Conservation (phyloP, 1,140 invertebrate species). For the Chrysoperla carnea region DNA sequence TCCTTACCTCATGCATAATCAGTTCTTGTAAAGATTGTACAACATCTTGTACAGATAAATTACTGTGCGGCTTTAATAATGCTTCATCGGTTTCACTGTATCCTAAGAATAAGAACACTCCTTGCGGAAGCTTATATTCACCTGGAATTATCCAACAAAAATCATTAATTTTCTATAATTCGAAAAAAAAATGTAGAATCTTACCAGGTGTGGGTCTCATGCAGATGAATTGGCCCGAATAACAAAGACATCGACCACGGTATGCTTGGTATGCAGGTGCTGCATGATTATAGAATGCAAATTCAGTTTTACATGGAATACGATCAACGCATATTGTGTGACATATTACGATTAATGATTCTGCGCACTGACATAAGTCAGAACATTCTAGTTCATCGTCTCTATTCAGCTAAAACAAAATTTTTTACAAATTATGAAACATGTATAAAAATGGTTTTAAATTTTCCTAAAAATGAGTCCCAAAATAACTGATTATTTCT, state of each 20-base stretch:
- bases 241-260: slow-evolving; percentile 73
- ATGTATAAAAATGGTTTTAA: no score
- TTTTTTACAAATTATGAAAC: neutral
- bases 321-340: slow-evolving; percentile 71
- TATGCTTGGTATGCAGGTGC: slow-evolving; percentile 77
- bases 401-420: slow-evolving; percentile 52
- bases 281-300: slow-evolving; percentile 76
- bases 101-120: slow-evolving; percentile 72
- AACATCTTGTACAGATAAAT: slow-evolving; percentile 60
- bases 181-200: no score
- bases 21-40: slow-evolving; percentile 60
- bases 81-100: slow-evolving; percentile 74
- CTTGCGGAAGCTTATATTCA: slow-evolving; percentile 57
- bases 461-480: no score
- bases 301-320: slow-evolving; percentile 64
- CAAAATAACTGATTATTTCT: no score
- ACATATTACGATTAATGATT: slow-evolving; percentile 56
- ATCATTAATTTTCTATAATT: no score
- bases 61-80: slow-evolving; percentile 58
- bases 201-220: slow-evolving; percentile 70
- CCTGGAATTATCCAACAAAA: slow-evolving; percentile 28
- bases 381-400: slow-evolving; percentile 71
- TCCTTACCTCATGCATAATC: slow-evolving; percentile 46
- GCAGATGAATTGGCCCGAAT: slow-evolving; percentile 77
- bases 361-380: slow-evolving; percentile 61